These are phyloP conservation scores for Leucoraja erinaceus DNA, from an alignment of 2,113 vertebrate species.

Conservation along the genomic window DNA sequence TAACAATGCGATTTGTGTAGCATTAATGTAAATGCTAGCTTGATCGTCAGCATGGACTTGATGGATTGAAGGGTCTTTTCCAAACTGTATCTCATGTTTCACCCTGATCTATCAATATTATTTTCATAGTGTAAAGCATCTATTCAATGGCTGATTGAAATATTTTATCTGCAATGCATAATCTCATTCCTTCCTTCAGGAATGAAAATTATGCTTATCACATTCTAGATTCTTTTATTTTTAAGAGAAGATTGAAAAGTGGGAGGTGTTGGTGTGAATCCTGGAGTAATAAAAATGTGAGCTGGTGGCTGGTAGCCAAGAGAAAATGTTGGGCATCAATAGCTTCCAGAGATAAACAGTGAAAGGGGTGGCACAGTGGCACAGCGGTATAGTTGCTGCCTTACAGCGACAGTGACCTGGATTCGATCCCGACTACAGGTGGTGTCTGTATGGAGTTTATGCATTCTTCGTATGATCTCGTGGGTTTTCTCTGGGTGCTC, in stretches of 20 bases:
- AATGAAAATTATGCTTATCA: not conserved
- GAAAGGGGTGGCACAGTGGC: not conserved
- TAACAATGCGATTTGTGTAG: too few relatives aligned
- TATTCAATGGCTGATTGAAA: not conserved
- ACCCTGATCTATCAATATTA: not conserved
- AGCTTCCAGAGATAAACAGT: not conserved
- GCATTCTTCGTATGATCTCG: too few relatives aligned
- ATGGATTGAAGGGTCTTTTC: too few relatives aligned
- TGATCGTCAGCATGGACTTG: too few relatives aligned
- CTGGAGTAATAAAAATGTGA: not conserved
- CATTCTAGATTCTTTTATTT: not conserved
- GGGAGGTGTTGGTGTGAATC: not conserved
- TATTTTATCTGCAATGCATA: not conserved
- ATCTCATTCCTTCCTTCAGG: not conserved
- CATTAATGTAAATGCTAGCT: too few relatives aligned
- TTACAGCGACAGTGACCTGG: too few relatives aligned
- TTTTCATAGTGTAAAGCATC: not conserved
- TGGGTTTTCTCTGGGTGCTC: too few relatives aligned
- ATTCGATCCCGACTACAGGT: too few relatives aligned
- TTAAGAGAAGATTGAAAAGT: not conserved
- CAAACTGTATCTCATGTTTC: too few relatives aligned
- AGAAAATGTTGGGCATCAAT: not conserved
- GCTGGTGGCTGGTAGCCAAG: not conserved
- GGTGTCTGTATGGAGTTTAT: too few relatives aligned
- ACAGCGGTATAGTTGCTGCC: too few relatives aligned